Percentiles rank a stretch among this genome's conserved stretches.
phyloP scores from a whole-genome alignment of 35 echinoderm and acorn worm species.

The Anneissia japonica region DNA sequence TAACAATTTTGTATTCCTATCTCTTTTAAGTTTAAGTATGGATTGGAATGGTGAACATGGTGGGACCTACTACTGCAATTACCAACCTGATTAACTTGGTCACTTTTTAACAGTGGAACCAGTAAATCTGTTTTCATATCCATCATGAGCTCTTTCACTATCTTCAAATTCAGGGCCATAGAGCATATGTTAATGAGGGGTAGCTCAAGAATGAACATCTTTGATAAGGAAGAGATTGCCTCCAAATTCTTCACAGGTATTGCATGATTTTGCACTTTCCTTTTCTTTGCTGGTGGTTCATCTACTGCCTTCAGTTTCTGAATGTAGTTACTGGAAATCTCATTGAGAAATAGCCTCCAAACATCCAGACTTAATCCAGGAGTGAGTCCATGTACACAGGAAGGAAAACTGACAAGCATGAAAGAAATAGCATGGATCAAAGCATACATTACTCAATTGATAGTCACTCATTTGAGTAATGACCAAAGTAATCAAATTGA shows the following conservation, averaged over 20 bases:
- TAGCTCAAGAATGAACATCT: background rate
- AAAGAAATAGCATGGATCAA: background rate
- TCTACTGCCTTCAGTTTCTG: background rate
- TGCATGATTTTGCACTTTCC: background rate
- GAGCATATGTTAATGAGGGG: background rate
- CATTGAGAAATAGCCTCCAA: background rate
- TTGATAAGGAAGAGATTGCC: background rate
- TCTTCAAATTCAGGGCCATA: background rate
- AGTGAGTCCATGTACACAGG: background rate
- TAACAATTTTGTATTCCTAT: too few relatives aligned
- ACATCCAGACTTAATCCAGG: background rate
- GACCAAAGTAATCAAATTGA: too few relatives aligned
- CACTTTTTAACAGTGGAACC: background rate
- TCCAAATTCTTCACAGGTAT: background rate
- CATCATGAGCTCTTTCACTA: background rate
- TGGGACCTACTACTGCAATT: too few relatives aligned
- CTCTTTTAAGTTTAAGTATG: too few relatives aligned
- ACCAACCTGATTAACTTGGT: background rate
- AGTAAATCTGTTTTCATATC: background rate
- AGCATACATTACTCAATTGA: too few relatives aligned
- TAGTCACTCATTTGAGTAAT: too few relatives aligned
- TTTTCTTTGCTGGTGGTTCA: background rate
- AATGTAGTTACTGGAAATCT: background rate
- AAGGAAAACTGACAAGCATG: background rate
- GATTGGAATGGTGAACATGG: too few relatives aligned